Evolutionary conservation across 64 coral and sea anemone species (phyloP).

Genomic region (Orbicella faveolata): DNA sequence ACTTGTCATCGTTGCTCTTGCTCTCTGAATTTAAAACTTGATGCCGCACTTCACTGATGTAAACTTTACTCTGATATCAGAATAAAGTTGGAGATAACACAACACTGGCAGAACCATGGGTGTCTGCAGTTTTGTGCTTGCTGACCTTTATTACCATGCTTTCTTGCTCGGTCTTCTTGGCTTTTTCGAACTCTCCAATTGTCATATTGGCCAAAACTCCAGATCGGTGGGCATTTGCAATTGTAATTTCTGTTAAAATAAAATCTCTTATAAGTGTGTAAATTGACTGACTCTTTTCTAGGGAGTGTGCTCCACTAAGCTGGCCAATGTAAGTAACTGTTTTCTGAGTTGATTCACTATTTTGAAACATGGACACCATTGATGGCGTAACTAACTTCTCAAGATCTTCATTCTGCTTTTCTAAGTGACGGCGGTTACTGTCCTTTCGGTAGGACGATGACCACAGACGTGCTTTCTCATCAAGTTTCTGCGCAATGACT

Average conservation of each 20-base stretch:
- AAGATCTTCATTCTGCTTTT: neutral
- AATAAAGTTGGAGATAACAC: too few relatives aligned
- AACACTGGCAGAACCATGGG: too few relatives aligned
- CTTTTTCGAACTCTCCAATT: too few relatives aligned
- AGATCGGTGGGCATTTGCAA: conserved; percentile 31
- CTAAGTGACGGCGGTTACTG: neutral
- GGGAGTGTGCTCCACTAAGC: neutral
- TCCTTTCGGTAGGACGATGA: neutral
- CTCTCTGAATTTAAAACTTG: neutral
- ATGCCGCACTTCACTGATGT: neutral
- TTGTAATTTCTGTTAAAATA: conserved; percentile 7
- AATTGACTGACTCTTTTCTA: too few relatives aligned
- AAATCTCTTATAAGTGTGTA: neutral
- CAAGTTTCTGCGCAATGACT: neutral
- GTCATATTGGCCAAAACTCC: neutral
- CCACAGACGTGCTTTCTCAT: neutral
- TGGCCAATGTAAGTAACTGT: neutral
- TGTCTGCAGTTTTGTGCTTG: too few relatives aligned
- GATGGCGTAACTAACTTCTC: neutral
- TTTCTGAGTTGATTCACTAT: neutral
- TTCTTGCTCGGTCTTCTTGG: too few relatives aligned
- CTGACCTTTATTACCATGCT: too few relatives aligned
- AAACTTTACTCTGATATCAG: neutral
- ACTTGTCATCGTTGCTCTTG: neutral
- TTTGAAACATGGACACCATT: neutral